A percentile compares a stretch with the other conserved stretches of the same genome.
phyloP scores from a whole-genome alignment of 1,140 invertebrate species.

The Ericerus pela region DNA sequence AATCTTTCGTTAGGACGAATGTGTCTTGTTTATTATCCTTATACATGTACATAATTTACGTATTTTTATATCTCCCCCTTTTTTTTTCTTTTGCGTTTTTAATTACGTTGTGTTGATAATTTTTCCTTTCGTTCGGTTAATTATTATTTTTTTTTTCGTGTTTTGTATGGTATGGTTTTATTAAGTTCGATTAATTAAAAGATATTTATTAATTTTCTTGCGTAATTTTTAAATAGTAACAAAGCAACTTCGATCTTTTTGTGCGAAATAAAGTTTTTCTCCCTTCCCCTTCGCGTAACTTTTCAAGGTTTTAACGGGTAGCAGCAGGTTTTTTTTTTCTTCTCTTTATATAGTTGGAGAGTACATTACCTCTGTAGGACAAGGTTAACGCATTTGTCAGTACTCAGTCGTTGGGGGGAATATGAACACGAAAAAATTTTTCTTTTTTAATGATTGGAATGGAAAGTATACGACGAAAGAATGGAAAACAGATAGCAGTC shows the following conservation, averaged over 20 bases:
- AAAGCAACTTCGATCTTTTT: slow-evolving; percentile 1
- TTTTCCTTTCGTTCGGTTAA: no score
- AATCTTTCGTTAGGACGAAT: no score
- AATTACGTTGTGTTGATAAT: no score
- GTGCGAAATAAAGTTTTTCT: neutral
- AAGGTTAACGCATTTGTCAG: slow-evolving; percentile 5
- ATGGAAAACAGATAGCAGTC: neutral
- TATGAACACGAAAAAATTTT: neutral
- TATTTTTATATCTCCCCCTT: no score
- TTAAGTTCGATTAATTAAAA: slow-evolving; percentile 8
- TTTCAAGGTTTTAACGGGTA: neutral
- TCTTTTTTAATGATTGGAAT: neutral
- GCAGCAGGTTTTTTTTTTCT: slow-evolving; percentile 4
- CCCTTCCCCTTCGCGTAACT: neutral
- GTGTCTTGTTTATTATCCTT: no score
- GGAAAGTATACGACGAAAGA: neutral
- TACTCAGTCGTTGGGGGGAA: neutral
- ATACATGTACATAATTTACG: no score
- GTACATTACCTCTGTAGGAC: slow-evolving; percentile 1
- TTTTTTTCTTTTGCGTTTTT: no score
- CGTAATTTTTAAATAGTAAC: slow-evolving; percentile 3
- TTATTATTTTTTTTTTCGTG: no score
- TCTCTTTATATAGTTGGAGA: no score
- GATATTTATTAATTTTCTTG: slow-evolving; percentile 7
- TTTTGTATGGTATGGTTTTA: no score